These are phyloP conservation scores for Ciconia maguari DNA, from an alignment of 2,113 vertebrate species.

Conservation along the genomic window DNA sequence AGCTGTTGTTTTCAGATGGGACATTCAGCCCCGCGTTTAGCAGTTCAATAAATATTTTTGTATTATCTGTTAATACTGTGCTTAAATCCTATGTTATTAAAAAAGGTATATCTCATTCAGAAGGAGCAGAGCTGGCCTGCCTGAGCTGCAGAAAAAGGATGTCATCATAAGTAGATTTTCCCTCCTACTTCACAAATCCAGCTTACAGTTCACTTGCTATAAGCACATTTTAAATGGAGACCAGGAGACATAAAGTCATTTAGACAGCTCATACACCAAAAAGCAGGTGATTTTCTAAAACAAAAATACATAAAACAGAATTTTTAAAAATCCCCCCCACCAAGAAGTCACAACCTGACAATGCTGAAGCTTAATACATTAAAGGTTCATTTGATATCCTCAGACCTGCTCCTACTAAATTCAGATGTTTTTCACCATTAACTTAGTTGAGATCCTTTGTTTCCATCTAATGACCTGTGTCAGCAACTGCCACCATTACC, in stretches of 20 bases:
- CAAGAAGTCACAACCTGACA: background rate
- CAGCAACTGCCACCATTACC: background rate
- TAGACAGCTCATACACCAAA: background rate
- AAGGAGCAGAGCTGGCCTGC: background rate
- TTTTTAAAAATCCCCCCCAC: background rate
- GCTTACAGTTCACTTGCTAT: background rate
- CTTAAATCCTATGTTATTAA: background rate
- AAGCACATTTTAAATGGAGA: background rate
- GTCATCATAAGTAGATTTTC: background rate
- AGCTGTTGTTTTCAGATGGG: background rate
- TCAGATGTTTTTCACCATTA: background rate
- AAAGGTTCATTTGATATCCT: background rate
- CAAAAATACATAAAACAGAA: background rate
- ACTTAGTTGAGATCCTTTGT: background rate
- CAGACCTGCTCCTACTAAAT: background rate
- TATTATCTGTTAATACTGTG: background rate
- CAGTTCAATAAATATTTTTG: background rate
- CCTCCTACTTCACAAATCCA: conserved; percentile 8
- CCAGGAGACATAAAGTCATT: background rate
- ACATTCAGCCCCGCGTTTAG: background rate
- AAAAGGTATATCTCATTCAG: background rate
- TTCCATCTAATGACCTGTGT: conserved; percentile 11
- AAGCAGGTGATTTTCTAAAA: background rate
- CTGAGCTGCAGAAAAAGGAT: background rate
- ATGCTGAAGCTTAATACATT: background rate